Percentiles rank a stretch among this genome's conserved stretches.
Evolutionary conservation across 2,113 vertebrate species (phyloP).

Genomic region (Gopherus evgoodei): DNA sequence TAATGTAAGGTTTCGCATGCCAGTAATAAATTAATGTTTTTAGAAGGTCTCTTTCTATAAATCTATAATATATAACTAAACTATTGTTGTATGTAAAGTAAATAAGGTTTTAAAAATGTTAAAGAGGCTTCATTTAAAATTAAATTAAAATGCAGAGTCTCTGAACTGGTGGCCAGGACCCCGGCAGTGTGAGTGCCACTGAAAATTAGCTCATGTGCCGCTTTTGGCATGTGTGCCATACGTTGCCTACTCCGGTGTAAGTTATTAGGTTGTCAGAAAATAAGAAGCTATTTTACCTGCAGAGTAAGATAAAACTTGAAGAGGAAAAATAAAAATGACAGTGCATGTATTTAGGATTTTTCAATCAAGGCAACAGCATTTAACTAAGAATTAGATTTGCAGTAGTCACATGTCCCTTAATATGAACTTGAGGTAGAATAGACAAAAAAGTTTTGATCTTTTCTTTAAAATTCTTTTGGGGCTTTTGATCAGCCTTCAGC

Average conservation of each 20-base stretch:
- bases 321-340: background rate
- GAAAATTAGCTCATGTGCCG: no score
- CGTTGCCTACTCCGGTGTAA: background rate
- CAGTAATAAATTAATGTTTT: no score
- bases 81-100: no score
- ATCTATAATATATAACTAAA: no score
- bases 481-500: background rate
- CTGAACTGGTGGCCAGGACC: no score
- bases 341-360: background rate
- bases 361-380: background rate
- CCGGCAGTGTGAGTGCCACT: no score
- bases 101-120: no score
- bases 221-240: no score
- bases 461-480: conserved; percentile 34
- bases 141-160: no score
- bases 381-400: conserved; percentile 6
- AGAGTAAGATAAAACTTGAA: background rate
- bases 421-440: conserved; percentile 39
- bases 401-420: conserved; percentile 34
- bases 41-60: no score
- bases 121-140: no score
- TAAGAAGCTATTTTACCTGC: background rate
- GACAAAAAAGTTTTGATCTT: conserved; percentile 40
- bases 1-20: no score
- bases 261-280: background rate